Base-by-base conservation (phyloP, 2,888 invertebrate species). In the Lacanobia wlatinum region DNA sequence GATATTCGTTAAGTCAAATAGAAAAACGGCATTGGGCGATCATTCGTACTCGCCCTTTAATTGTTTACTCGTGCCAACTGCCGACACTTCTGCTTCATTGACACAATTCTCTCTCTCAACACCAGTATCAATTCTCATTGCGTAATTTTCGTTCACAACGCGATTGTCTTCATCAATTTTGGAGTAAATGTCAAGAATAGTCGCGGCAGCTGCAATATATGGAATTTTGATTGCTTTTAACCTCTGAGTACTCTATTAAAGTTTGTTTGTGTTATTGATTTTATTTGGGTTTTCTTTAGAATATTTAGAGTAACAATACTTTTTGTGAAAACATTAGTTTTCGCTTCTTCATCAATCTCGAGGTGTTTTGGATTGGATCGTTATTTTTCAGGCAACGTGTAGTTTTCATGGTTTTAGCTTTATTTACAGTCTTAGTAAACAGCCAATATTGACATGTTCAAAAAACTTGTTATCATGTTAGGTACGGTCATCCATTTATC, bases 101-200 rank as follows among this genome's bases (percentile, higher is more conserved):
- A 92, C 93, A 93, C 90, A 90, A 86, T 92, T 92, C 87, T 89
- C 87, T 90, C 88, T 90, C 90, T 87, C 82, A 84, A 86, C 87
- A 85, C 78, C 70, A 79, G 50, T 80, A 84, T 84, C 78, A 86
- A 85, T 88, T 87, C 84, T 78, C 65, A 80, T 91, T 91, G 90
- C 89, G 89, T 89, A 89, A 90, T 87, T 86, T 76, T 85, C 75
- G 81, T 85, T 82, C 67, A 77, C 75, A 83, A 72, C 78, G 65
- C 76, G 70, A 78, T 73, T 75, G 66, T 76, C 61, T 70, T 73
- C 76, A 79, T 78, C 76, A 86, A 67, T 78, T 82, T 80, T 68
- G 60, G 55, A 58, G 61, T 78, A 73, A 86, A 84, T 80, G 76
- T 78, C 72, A 80, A 72, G 61, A 82, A 70, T 70, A 74, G 21